Evolutionary conservation across 2,113 vertebrate species (phyloP), one percentile per base, ranked within the genome.

Genomic region (Mohoua ochrocephala): DNA sequence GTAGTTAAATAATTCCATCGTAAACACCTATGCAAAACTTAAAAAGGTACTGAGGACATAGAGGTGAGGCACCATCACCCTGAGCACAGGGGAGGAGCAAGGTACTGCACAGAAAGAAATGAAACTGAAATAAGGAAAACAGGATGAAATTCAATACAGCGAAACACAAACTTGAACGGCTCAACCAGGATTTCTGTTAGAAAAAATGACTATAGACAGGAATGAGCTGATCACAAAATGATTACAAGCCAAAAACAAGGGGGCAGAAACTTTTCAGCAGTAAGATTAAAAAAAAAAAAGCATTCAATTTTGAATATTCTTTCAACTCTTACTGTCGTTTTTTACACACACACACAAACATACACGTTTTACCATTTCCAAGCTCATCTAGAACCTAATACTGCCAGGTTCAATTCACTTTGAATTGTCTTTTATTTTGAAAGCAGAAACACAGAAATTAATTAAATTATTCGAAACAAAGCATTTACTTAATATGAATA

Each of bases 381-480:
- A 71, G 65, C 15, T 83, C n/a, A 30, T 47, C 75, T 50, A 65
- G 65, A 85, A 56, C 74, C 83, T 69, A 71, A 53, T 69, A 84
- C 16, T 35, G 49, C 33, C 53, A 87, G 15, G 30, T 93, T 64
- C 65, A 26, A 26, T n/a, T 91, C 31, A 79, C 35, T 87, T 53
- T 71, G 41, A 94, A 60, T 1, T 44, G 41, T 42, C 49, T 53
- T 59, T 35, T 56, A 56, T 35, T 91, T 84, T 69, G 77, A 93
- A 96, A 86, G 73, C 13, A 95, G 45, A 70, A 57, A 76, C 35
- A 86, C 1, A 44, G 20, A 65, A 88, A 92, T 69, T 37, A 89
- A 75, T n/a, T 63, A 28, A 67, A 30, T 71, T 87, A 82, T 49
- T 78, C 69, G 76, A 84, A 94, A 69, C 39, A 76, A 93, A 93